phyloP scores from a whole-genome alignment of 1,140 invertebrate genomes.

The Chironomus tepperi region DNA sequence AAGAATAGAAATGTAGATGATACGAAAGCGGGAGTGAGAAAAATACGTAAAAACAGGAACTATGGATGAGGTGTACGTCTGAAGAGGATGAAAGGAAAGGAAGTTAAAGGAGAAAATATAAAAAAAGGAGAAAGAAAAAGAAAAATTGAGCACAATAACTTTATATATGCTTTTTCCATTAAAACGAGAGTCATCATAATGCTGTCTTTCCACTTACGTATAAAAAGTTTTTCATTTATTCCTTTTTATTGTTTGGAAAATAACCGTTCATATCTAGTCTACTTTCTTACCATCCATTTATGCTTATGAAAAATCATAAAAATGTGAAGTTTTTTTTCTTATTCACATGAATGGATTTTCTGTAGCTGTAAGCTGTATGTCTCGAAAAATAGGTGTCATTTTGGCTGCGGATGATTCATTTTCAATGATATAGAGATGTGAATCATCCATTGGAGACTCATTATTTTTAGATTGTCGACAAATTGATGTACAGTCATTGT shows the following conservation, averaged over 20 bases:
- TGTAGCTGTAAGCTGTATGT: no score
- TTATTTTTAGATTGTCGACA: no score
- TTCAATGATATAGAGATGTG: not conserved
- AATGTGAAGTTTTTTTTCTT: no score
- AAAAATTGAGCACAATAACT: not conserved
- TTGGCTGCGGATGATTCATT: not conserved
- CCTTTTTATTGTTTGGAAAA: slow-evolving; percentile 3
- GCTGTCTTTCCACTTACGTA: not conserved
- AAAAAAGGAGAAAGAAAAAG: not conserved
- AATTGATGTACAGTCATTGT: no score
- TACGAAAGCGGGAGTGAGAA: not conserved
- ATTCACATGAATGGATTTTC: no score
- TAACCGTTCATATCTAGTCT: not conserved
- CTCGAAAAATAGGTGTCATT: no score
- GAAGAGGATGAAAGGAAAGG: not conserved
- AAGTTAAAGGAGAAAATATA: no score
- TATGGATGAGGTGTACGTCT: slow-evolving; percentile 10
- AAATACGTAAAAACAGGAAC: slow-evolving; percentile 24
- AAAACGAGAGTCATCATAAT: slow-evolving; percentile 13
- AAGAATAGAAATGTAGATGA: not conserved
- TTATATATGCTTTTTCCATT: not conserved
- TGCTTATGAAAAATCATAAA: no score
- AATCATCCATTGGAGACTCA: not conserved
- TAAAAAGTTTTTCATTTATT: slow-evolving; percentile 1
- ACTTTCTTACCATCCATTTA: no score